Evolutionary conservation across 2,888 invertebrate genomes (phyloP).

Genomic region (Ctenicera cuprea): DNA sequence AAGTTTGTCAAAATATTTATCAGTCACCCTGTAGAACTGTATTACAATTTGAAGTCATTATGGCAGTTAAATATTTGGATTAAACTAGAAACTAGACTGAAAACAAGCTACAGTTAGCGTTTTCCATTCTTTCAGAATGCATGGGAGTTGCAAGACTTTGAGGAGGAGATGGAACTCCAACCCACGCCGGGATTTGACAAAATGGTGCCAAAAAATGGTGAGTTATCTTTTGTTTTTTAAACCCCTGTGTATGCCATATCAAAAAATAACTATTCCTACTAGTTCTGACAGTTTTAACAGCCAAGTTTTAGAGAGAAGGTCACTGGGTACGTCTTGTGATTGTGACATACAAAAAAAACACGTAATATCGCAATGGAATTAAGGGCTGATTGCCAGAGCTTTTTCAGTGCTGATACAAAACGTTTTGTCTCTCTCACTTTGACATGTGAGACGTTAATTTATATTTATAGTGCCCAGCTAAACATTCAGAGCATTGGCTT

Average conservation of each 20-base stretch:
- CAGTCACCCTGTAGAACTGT: too few relatives aligned
- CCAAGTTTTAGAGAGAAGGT: constrained; percentile 16
- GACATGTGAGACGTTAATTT: constrained; percentile 44
- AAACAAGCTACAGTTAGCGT: too few relatives aligned
- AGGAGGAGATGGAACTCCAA: constrained; percentile 70
- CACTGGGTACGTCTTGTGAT: constrained; percentile 30
- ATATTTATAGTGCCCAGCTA: constrained; percentile 45
- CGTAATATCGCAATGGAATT: constrained; percentile 23
- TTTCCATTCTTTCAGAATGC: constrained; percentile 65
- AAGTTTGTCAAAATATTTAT: too few relatives aligned
- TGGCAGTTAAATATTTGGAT: too few relatives aligned
- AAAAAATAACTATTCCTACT: not conserved
- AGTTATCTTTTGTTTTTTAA: constrained; percentile 57
- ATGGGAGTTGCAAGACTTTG: constrained; percentile 67
- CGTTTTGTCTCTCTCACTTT: constrained; percentile 18
- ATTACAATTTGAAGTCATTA: too few relatives aligned
- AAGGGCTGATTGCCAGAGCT: constrained; percentile 33
- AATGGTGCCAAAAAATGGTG: constrained; percentile 72
- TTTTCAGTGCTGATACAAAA: constrained; percentile 9
- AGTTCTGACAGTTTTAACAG: not conserved
- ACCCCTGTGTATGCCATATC: not conserved
- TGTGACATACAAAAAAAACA: constrained; percentile 28
- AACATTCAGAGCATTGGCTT: constrained; percentile 52
- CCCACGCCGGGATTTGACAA: constrained; percentile 79
- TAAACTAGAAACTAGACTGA: too few relatives aligned